Evolutionary conservation across 2,113 vertebrate genomes (phyloP).

Genomic region (Pseudolaguvia tuberculata): DNA sequence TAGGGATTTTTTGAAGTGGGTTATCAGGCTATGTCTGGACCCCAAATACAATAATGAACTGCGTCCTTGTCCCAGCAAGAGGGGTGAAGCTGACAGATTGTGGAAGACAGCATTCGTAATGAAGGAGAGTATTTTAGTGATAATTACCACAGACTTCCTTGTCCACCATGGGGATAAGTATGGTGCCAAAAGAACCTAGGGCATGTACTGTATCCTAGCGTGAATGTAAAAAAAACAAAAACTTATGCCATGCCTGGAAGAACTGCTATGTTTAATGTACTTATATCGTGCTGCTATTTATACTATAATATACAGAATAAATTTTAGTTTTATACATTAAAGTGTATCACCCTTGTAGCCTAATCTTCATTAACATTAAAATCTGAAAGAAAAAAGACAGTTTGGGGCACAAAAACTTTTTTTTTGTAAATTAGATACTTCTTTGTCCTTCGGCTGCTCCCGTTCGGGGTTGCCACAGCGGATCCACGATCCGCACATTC

Average conservation of each 20-base stretch:
- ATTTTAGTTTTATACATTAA: too few species aligned
- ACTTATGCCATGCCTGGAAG: too few species aligned
- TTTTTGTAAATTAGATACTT: too few species aligned
- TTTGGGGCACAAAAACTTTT: too few species aligned
- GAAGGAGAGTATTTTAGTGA: background rate
- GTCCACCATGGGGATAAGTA: background rate
- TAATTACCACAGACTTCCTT: background rate
- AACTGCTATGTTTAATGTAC: background rate
- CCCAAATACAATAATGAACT: background rate
- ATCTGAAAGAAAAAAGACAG: too few species aligned
- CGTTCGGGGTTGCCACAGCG: too few species aligned
- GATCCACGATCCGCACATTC: too few species aligned
- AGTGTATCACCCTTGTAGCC: too few species aligned
- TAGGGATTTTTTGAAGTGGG: conserved; percentile 12
- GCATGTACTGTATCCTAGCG: background rate
- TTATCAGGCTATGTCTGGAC: conserved; percentile 17
- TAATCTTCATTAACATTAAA: too few species aligned
- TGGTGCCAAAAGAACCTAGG: too few species aligned
- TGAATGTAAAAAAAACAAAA: background rate
- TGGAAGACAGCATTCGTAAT: background rate
- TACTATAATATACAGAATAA: too few species aligned
- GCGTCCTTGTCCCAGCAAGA: background rate
- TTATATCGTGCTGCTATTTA: conserved; percentile 1
- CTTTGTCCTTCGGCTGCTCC: too few species aligned
- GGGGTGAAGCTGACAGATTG: background rate